Percentiles rank a stretch among this genome's conserved stretches.
Conservation (phyloP, 2,888 invertebrate genomes). For the Leptinotarsa peninsularis region DNA sequence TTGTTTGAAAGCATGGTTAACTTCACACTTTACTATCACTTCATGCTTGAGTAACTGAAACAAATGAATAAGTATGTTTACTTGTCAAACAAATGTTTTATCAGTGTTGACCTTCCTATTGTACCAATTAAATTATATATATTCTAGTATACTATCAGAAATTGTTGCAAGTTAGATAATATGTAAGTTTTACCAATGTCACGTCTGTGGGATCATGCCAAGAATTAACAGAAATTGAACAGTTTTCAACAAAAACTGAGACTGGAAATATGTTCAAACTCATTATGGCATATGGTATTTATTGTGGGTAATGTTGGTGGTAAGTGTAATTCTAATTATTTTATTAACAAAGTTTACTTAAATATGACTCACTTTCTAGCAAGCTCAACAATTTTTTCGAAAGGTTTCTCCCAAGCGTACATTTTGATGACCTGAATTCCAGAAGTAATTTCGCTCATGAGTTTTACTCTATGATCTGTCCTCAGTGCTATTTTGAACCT, state of each 20-base stretch:
- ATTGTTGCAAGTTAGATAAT: background rate
- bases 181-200: background rate
- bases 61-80: background rate
- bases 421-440: constrained; percentile 83
- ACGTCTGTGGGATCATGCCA: background rate
- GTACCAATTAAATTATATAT: background rate
- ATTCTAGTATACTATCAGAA: background rate
- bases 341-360: no score
- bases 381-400: constrained; percentile 72
- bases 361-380: constrained; percentile 70
- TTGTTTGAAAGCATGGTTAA: background rate
- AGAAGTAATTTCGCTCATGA: constrained; percentile 81
- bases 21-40: background rate
- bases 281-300: no score
- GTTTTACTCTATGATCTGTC: constrained; percentile 76
- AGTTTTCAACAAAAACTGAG: no score
- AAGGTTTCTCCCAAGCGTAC: constrained; percentile 83
- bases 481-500: constrained; percentile 66
- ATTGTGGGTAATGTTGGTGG: no score
- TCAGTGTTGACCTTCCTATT: constrained; percentile 10
- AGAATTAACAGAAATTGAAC: no score
- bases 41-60: constrained; percentile 6
- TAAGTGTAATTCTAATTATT: no score
- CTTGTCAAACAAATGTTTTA: background rate
- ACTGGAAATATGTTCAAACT: no score